Conservation (phyloP, 1,140 invertebrate genomes). For the Trichogramma pretiosum region DNA sequence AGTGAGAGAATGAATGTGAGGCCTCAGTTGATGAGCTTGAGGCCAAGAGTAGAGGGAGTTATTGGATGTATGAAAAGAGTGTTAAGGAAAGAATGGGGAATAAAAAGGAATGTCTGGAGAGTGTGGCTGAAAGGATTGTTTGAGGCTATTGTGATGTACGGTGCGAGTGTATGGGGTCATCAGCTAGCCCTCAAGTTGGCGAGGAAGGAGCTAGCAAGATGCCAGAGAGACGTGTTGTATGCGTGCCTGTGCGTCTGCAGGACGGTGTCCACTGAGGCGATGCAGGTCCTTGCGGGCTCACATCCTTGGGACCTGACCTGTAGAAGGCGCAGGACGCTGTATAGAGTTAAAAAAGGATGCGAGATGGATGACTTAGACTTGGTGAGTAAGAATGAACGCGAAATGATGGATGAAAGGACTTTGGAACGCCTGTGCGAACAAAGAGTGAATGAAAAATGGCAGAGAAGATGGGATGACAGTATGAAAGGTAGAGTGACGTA, state of each 20-base stretch:
- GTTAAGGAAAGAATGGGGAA: background rate
- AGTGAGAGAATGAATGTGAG: too few relatives aligned
- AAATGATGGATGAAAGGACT: background rate
- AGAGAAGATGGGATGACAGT: background rate
- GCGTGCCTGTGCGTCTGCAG: constrained; percentile 24
- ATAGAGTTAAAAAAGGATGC: constrained; percentile 4
- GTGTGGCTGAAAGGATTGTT: background rate
- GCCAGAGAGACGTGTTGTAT: constrained; percentile 21
- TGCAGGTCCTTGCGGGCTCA: constrained; percentile 17
- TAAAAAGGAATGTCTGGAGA: background rate
- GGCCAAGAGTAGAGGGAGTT: too few relatives aligned
- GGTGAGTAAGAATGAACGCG: background rate
- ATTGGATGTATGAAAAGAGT: background rate
- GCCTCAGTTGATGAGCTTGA: too few relatives aligned
- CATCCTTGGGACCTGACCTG: constrained; percentile 17
- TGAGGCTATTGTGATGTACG: too few relatives aligned
- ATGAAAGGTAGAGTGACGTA: background rate
- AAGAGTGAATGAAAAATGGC: background rate
- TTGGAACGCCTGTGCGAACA: background rate
- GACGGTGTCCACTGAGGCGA: constrained; percentile 23
- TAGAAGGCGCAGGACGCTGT: constrained; percentile 39
- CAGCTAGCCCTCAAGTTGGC: background rate
- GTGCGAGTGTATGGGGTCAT: background rate
- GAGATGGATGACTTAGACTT: background rate
- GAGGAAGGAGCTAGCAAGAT: background rate